Evolutionary conservation across 2,888 invertebrate species (phyloP), one percentile per base, ranked within the genome.

Genomic region (Nipponacmea schrenckii): DNA sequence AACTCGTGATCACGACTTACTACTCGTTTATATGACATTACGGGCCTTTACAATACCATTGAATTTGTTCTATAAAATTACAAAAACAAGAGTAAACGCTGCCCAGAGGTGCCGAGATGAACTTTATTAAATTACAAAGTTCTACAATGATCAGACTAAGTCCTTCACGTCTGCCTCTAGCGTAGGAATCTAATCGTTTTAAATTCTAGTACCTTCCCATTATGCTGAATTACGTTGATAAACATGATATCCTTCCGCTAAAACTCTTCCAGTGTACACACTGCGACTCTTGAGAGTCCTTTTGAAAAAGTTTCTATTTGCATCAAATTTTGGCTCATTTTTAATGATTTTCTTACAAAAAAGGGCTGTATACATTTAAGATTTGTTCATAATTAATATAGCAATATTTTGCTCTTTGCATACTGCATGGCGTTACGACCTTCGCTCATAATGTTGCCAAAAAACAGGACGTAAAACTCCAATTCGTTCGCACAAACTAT

Each of bases 211-310:
- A 24, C 56, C 12, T 24, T 56, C 20, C 56, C 20, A 56, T 56
- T 56, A 56, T 24, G 56, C 24, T 56, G 56, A 56, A 24, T 56
- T 56, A 56, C 20, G 24, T 24, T 10, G 24, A 56, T 24, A 56
- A 56, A 56, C 24, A 56, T 56, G 56, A 56, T 56, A 56, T 56
- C 56, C 56, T 56, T 56, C 56, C 56, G 56, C 56, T 24, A 56
- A 56, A 24, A 15, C 15, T 24, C 56, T 56, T 24, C 39, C 8
- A 39, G 10, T 39, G 31, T 31, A 31, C 31, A 31, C 31, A 39
- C 39, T 10, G 39, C 39, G 39, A 39, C 10, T 8, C 8, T 39
- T 2, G 10, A 39, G 39, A 8, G 39, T 39, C 10, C 39, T 39
- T 39, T 31, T 1, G 8, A 10, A 39, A 39, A 39, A 8, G 4